phyloP scores from a whole-genome alignment of 2,797 vertebrate species.

The Centroberyx gerrardi region DNA sequence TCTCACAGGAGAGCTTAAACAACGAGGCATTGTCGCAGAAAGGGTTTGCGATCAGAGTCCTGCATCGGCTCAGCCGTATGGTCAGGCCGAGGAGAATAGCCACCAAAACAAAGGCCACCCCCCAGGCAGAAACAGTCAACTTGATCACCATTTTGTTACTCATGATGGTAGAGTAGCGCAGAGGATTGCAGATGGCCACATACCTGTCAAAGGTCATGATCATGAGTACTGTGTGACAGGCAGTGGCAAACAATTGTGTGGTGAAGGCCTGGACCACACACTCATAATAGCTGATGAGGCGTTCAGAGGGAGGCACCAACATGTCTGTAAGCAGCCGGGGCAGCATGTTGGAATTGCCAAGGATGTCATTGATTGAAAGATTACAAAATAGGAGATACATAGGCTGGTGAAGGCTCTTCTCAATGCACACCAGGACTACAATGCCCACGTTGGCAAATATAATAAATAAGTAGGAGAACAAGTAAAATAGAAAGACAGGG shows the following conservation, averaged over 20 bases:
- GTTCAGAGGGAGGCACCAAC: constrained; percentile 70
- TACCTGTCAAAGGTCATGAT: too few species aligned
- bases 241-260: too few species aligned
- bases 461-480: constrained; percentile 58
- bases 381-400: constrained; percentile 86
- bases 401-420: constrained; percentile 69
- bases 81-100: too few species aligned
- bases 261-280: too few species aligned
- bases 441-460: constrained; percentile 55
- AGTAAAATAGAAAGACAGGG: constrained; percentile 52
- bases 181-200: too few species aligned
- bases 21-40: constrained; percentile 79
- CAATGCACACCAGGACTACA: constrained; percentile 29
- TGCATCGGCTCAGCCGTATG: too few species aligned
- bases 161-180: constrained; percentile 49
- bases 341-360: constrained; percentile 69
- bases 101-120: constrained; percentile 70
- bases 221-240: too few species aligned
- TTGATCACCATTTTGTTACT: constrained; percentile 71
- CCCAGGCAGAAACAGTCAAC: constrained; percentile 51
- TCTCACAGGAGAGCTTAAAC: constrained; percentile 83
- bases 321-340: constrained; percentile 76
- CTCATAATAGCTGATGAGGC: constrained; percentile 5
- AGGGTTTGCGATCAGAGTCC: too few species aligned
- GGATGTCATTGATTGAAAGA: constrained; percentile 79